These are phyloP conservation scores for Oegoconia quadripuncta DNA, from an alignment of 2,888 invertebrate species.

Conservation along the genomic window DNA sequence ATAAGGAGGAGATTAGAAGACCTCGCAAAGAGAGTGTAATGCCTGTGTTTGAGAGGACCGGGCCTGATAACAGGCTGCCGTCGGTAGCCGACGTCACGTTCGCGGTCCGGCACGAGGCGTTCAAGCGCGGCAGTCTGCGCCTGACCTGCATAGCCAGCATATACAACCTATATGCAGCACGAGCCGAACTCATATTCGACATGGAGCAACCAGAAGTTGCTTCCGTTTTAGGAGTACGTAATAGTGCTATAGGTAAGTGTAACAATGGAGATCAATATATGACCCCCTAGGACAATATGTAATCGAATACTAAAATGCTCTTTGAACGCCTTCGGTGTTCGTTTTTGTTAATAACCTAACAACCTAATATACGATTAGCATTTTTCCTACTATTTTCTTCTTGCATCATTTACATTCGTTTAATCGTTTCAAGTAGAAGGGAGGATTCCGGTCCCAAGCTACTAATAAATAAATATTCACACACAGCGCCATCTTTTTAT, in stretches of 20 bases:
- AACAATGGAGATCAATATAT: neutral
- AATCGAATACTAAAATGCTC: too few species aligned
- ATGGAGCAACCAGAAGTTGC: conserved; percentile 88
- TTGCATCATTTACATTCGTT: too few species aligned
- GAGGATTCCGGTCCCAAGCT: too few species aligned
- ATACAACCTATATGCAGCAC: conserved; percentile 83
- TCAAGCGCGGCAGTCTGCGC: conserved; percentile 81
- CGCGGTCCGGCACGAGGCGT: conserved; percentile 81
- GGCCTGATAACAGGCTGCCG: conserved; percentile 61
- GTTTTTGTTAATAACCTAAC: too few species aligned
- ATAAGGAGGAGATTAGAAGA: conserved; percentile 69
- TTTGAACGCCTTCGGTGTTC: too few species aligned
- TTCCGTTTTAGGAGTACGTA: conserved; percentile 85
- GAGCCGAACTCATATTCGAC: conserved; percentile 81
- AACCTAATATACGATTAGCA: too few species aligned
- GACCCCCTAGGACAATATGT: too few species aligned
- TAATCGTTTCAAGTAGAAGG: too few species aligned
- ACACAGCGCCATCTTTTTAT: too few species aligned
- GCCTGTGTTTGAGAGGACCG: conserved; percentile 57
- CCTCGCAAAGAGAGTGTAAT: conserved; percentile 59
- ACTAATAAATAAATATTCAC: too few species aligned
- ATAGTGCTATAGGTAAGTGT: conserved; percentile 76
- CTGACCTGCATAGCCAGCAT: conserved; percentile 83
- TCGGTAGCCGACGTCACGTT: conserved; percentile 76
- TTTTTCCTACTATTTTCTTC: too few species aligned